phyloP scores from a whole-genome alignment of 1,140 invertebrate genomes.

The Drosophila seguyi region DNA sequence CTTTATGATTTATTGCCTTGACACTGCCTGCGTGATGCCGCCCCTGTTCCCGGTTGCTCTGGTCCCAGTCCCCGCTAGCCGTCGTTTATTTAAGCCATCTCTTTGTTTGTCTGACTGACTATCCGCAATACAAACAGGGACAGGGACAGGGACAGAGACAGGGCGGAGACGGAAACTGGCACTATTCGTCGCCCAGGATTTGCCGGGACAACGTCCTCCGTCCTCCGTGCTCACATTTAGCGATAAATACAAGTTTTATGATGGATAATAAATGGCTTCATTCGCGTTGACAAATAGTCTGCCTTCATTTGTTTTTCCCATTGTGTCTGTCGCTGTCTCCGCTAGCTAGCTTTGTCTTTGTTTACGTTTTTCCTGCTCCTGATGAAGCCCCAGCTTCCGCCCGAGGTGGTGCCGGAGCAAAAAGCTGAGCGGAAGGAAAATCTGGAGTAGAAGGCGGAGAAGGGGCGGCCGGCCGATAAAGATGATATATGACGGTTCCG shows the following conservation, averaged over 20 bases:
- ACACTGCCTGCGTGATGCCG: conserved; percentile 64
- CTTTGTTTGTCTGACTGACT: conserved; percentile 76
- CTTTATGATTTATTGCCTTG: conserved; percentile 84
- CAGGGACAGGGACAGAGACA: background rate
- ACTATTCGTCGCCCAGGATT: conserved; percentile 73
- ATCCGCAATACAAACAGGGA: conserved; percentile 61
- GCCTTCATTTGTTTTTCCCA: conserved; percentile 75
- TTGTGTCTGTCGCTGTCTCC: conserved; percentile 28
- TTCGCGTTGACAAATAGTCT: conserved; percentile 85
- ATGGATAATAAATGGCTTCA: conserved; percentile 85
- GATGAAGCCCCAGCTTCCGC: conserved; percentile 35
- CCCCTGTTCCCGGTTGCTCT: conserved; percentile 5
- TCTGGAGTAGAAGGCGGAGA: conserved; percentile 13
- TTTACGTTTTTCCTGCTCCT: conserved; percentile 36
- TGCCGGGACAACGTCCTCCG: conserved; percentile 44
- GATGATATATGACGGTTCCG: conserved; percentile 70
- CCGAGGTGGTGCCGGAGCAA: too few relatives aligned
- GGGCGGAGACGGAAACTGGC: background rate
- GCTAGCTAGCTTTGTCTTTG: conserved; percentile 29
- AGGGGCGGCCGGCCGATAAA: conserved; percentile 73
- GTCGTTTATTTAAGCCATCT: conserved; percentile 62
- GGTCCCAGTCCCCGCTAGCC: conserved; percentile 4
- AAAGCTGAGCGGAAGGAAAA: background rate
- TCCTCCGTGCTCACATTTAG: conserved; percentile 45
- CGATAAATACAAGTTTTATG: conserved; percentile 85